phyloP scores from a whole-genome alignment of 2,888 invertebrate species.

The Drosophila ezoana region DNA sequence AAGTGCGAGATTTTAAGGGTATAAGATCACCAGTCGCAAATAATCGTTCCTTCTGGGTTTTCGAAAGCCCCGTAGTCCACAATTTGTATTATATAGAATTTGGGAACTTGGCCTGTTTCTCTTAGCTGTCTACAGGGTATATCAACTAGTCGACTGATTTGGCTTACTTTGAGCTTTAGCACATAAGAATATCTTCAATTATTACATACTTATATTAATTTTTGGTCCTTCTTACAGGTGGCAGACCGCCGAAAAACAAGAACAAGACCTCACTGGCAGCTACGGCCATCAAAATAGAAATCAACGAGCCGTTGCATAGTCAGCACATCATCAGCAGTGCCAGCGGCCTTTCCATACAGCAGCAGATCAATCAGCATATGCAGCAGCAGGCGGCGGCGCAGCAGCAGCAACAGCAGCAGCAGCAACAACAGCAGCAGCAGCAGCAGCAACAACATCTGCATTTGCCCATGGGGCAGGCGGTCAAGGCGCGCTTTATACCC shows the following conservation, averaged over 20 bases:
- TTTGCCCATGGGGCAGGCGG: slow-evolving; percentile 78
- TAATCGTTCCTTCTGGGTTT: no score
- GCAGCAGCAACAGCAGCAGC: slow-evolving; percentile 65
- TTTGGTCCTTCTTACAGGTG: slow-evolving; percentile 69
- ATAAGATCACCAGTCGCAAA: no score
- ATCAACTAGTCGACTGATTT: background rate
- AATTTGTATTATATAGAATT: no score
- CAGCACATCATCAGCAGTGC: slow-evolving; percentile 83
- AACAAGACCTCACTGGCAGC: slow-evolving; percentile 76
- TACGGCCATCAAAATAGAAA: slow-evolving; percentile 83
- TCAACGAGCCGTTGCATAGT: slow-evolving; percentile 82
- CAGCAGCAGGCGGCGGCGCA: slow-evolving; percentile 67
- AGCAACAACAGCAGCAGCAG: slow-evolving; percentile 74
- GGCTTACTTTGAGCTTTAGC: background rate
- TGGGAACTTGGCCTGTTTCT: no score
- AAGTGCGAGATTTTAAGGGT: no score
- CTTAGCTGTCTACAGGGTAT: no score
- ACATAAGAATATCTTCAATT: background rate
- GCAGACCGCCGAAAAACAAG: slow-evolving; percentile 84
- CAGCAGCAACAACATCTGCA: slow-evolving; percentile 77
- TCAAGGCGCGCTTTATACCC: slow-evolving; percentile 84
- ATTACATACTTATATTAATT: background rate
- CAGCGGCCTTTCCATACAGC: slow-evolving; percentile 82
- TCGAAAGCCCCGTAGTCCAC: no score
- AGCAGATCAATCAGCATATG: slow-evolving; percentile 83